Conservation (phyloP, 2,113 vertebrate species). For the Vimba vimba region DNA sequence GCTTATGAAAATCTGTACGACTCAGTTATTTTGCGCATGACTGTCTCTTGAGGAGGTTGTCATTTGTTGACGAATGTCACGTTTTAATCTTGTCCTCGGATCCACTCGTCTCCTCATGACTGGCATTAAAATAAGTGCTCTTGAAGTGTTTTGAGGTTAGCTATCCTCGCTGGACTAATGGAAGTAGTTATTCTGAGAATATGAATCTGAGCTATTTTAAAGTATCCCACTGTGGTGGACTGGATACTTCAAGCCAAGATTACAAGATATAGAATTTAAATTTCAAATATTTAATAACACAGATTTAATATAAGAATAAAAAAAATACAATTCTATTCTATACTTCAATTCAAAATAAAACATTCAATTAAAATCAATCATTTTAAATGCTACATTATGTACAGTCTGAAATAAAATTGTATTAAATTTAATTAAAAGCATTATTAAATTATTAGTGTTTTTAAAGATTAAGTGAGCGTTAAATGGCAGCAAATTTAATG, state of each 20-base stretch:
- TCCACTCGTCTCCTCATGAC: slow-evolving; percentile 2
- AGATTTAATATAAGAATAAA: too few relatives aligned
- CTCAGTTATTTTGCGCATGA: slow-evolving; percentile 37
- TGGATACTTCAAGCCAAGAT: slow-evolving; percentile 48
- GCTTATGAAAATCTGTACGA: neutral
- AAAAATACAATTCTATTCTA: too few relatives aligned
- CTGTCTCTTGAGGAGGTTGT: neutral
- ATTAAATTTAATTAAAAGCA: too few relatives aligned
- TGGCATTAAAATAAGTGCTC: slow-evolving; percentile 51
- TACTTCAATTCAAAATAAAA: too few relatives aligned
- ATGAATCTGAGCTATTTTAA: slow-evolving; percentile 57
- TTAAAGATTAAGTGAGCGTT: too few relatives aligned
- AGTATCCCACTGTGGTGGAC: slow-evolving; percentile 46
- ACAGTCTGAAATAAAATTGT: too few relatives aligned
- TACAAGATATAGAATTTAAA: too few relatives aligned
- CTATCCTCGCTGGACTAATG: slow-evolving; percentile 63
- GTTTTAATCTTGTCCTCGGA: slow-evolving; percentile 26
- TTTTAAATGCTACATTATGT: too few relatives aligned
- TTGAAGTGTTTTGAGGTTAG: slow-evolving; percentile 56
- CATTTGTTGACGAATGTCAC: slow-evolving; percentile 12
- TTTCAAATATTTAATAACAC: too few relatives aligned
- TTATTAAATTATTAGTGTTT: too few relatives aligned
- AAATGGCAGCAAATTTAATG: too few relatives aligned
- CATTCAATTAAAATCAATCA: too few relatives aligned
- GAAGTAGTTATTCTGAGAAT: slow-evolving; percentile 69